Evolutionary conservation across 2,888 invertebrate species (phyloP).

Genomic region (Drosophila algonquin): DNA sequence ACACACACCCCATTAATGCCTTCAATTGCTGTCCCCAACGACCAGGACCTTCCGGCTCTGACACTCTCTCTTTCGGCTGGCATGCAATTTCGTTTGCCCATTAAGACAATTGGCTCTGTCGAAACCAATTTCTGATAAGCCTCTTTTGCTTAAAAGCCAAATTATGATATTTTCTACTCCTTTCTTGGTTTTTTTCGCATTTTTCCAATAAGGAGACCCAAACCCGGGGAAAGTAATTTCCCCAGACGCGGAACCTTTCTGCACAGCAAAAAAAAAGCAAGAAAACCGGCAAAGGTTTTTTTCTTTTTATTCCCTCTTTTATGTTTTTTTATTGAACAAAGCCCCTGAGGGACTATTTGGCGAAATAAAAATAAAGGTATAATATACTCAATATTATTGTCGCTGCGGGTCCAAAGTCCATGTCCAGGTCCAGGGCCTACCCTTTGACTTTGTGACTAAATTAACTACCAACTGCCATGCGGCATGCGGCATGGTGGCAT

Average conservation of each 20-base stretch:
- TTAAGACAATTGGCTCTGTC: slow-evolving; percentile 76
- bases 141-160: slow-evolving; percentile 79
- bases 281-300: slow-evolving; percentile 35
- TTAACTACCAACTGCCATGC: slow-evolving; percentile 72
- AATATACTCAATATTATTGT: slow-evolving; percentile 80
- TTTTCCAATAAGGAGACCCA: slow-evolving; percentile 27
- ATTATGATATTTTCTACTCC: slow-evolving; percentile 67
- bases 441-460: slow-evolving; percentile 64
- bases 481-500: slow-evolving; percentile 39
- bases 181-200: slow-evolving; percentile 31
- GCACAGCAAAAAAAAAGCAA: slow-evolving; percentile 33
- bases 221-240: slow-evolving; percentile 70
- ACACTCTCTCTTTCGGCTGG: slow-evolving; percentile 49
- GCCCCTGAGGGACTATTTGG: slow-evolving; percentile 72
- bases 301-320: slow-evolving; percentile 31
- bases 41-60: slow-evolving; percentile 30
- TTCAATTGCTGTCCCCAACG: slow-evolving; percentile 24
- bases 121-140: slow-evolving; percentile 78
- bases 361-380: slow-evolving; percentile 78
- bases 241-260: slow-evolving; percentile 78
- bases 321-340: slow-evolving; percentile 74
- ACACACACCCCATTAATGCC: slow-evolving; percentile 25
- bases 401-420: slow-evolving; percentile 34
- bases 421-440: slow-evolving; percentile 30
- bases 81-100: slow-evolving; percentile 60